Evolutionary conservation across 2,113 vertebrate genomes (phyloP).

Genomic region (Eudyptes chrysolophus): DNA sequence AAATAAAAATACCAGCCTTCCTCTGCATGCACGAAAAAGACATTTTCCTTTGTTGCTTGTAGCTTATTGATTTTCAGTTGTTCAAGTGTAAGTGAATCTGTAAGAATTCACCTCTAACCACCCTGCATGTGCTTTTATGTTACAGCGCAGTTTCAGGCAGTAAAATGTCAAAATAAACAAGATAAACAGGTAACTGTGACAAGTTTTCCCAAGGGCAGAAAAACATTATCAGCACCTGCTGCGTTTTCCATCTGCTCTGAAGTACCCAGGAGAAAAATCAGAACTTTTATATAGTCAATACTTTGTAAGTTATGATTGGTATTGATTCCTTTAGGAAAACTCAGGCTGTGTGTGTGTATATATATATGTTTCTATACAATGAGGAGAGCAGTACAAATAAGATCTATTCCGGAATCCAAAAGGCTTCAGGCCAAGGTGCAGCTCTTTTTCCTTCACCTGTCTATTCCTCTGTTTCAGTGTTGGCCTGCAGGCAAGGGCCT

Average conservation of each 20-base stretch:
- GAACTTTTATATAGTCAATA: neutral
- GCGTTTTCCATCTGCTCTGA: neutral
- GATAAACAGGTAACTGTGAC: constrained; percentile 30
- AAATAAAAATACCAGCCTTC: neutral
- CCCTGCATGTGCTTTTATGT: neutral
- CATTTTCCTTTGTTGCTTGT: neutral
- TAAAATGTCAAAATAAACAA: constrained; percentile 40
- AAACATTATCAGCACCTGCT: neutral
- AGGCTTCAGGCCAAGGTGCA: neutral
- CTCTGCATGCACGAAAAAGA: neutral
- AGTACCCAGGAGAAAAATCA: neutral
- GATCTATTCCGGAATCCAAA: neutral
- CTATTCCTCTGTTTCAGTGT: neutral
- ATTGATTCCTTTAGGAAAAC: neutral
- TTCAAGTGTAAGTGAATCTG: neutral
- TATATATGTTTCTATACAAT: neutral
- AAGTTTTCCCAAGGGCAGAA: constrained; percentile 12
- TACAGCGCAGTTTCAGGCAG: neutral
- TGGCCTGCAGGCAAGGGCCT: neutral
- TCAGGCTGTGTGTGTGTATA: rapidly evolving
- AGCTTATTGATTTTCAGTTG: constrained; percentile 15
- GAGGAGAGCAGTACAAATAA: neutral
- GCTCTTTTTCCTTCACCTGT: neutral
- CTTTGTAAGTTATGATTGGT: neutral
- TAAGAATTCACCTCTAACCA: neutral